Conservation (phyloP, 2,888 invertebrate genomes). For the Anodontia alba region DNA sequence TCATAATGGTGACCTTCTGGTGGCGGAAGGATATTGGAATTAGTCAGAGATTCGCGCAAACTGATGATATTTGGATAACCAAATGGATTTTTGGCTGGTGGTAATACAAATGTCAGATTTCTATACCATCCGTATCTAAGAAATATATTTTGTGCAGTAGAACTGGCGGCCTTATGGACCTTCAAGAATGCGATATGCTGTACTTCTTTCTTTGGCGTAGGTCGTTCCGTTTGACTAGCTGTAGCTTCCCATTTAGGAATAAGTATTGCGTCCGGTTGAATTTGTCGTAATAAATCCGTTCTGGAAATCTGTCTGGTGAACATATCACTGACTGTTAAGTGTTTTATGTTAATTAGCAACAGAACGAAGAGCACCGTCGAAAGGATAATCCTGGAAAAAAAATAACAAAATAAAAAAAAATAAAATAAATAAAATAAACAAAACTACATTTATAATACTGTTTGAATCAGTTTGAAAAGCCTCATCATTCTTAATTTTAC, state of each 20-base stretch:
- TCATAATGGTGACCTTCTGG: slow-evolving; percentile 53
- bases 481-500: no score
- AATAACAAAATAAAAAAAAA: neutral
- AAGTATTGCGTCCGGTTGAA: slow-evolving; percentile 13
- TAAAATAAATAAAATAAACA: no score
- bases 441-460: no score
- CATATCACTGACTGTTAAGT: neutral
- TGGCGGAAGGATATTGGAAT: slow-evolving; percentile 56
- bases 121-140: slow-evolving; percentile 56
- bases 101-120: slow-evolving; percentile 60
- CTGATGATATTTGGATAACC: slow-evolving; percentile 59
- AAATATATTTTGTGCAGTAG: slow-evolving; percentile 62
- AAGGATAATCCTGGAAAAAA: neutral
- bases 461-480: no score
- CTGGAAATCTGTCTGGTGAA: neutral
- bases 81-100: slow-evolving; percentile 46
- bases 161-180: slow-evolving; percentile 66
- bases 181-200: slow-evolving; percentile 65
- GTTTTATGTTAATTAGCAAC: neutral
- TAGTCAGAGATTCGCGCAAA: slow-evolving; percentile 47
- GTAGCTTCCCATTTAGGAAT: neutral
- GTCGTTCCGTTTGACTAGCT: neutral
- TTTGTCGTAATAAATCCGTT: neutral
- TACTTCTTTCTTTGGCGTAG: slow-evolving; percentile 25
- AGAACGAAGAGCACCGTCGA: neutral